Percentiles rank a stretch among this genome's conserved stretches.
Conservation (phyloP, 2,113 vertebrate species). For the Nothocercus julius region DNA sequence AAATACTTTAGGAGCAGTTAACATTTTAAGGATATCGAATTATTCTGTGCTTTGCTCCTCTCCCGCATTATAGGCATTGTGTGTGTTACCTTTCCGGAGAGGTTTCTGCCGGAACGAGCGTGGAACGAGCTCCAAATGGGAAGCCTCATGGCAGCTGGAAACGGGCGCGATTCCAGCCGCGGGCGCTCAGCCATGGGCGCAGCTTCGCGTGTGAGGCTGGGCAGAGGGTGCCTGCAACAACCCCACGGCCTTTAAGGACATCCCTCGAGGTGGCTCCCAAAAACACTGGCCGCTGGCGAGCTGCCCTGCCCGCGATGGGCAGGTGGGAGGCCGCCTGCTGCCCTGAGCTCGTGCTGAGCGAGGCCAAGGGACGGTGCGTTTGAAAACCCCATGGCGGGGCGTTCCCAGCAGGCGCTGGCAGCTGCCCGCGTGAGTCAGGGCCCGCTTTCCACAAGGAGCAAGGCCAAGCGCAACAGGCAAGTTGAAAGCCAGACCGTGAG, state of each 20-base stretch:
- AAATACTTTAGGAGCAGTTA: not conserved
- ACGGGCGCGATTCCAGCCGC: not conserved
- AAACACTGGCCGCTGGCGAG: not conserved
- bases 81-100: not conserved
- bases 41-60: not conserved
- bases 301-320: not conserved
- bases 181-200: not conserved
- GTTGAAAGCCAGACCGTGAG: slow-evolving; percentile 38
- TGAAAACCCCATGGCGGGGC: slow-evolving; percentile 8
- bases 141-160: not conserved
- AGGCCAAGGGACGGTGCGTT: not conserved
- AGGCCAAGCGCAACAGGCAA: slow-evolving; percentile 10
- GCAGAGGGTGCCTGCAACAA: not conserved
- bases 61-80: not conserved
- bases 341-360: not conserved
- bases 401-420: slow-evolving; percentile 46
- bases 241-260: not conserved
- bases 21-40: not conserved
- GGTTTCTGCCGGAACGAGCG: not conserved
- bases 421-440: not conserved
- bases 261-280: not conserved
- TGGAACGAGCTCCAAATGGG: not conserved
- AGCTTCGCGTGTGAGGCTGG: not conserved
- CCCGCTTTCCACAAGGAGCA: slow-evolving; percentile 26
- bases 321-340: not conserved